Evolutionary conservation across 2,113 vertebrate species (phyloP), one percentile per base, ranked within the genome.

Genomic region (Bombycilla garrulus): DNA sequence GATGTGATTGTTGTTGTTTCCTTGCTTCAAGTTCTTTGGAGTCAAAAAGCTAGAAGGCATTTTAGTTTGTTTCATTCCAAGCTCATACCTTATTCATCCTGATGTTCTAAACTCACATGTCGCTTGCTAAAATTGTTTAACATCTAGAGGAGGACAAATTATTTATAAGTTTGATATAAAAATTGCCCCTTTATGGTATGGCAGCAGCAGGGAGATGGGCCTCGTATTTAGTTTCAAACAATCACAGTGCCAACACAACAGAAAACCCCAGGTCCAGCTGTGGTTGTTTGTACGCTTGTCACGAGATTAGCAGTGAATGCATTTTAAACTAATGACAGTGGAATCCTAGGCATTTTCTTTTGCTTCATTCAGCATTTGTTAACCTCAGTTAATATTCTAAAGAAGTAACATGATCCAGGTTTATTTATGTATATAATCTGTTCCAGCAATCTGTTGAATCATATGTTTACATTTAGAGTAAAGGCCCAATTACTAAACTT

Each of bases 381-480:
- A 86, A 45, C 31, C 35, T 86, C 61, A 38, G 64, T 65, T 85
- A 81, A 72, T 76, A 40, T 48, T 73, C 84, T 96, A 81, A 92
- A 96, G 82, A 62, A 90, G 94, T 24, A 95, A 72, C 66, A 62
- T 7, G 69, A 90, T 73, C 90, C 81, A 78, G 83, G 58, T 94
- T 96, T 90, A 58, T 96, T 95, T 97, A 76, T 84, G 78, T 70
- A 65, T 60, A 70, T 92, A 82, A 94, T 96, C 88, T 97, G 65
- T 94, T 96, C 81, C 82, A 94, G 70, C 95, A 92, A 94, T 96
- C 95, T 97, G 93, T 96, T 97, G 90, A 96, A 96, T 95, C 82
- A 56, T 87, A 60, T 73, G 76, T 94, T 95, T 96, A 94, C 90
- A 77, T 95, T 97, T 97, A 24, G 20, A 92, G 31, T 69, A 90